Evolutionary conservation across 2,113 vertebrate genomes (phyloP).

Genomic region (Laticauda laticaudata): DNA sequence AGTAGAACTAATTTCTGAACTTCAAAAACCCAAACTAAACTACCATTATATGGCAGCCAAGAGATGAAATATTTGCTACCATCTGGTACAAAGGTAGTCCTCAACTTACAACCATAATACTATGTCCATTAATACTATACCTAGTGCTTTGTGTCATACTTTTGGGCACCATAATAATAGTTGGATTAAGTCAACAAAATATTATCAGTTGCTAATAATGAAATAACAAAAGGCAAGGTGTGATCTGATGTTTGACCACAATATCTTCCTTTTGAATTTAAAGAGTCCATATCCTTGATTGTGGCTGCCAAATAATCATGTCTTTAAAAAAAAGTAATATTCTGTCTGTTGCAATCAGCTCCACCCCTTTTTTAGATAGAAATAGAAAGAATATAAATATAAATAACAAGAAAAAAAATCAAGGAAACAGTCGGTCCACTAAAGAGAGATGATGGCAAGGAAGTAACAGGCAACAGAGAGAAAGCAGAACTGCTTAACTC

Average conservation of each 20-base stretch:
- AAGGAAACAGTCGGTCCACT: no score
- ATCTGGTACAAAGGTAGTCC: neutral
- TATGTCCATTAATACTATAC: neutral
- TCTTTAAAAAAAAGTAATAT: neutral
- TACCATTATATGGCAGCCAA: neutral
- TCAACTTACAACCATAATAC: neutral
- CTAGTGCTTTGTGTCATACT: neutral
- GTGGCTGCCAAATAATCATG: neutral
- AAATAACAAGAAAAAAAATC: no score
- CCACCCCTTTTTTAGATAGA: no score
- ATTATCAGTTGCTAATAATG: neutral
- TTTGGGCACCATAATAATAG: neutral
- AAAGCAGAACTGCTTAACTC: no score
- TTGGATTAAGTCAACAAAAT: neutral
- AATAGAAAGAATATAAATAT: no score
- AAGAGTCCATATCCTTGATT: neutral
- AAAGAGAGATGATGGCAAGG: no score
- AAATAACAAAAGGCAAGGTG: neutral
- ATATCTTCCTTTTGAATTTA: neutral
- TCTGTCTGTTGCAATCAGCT: neutral
- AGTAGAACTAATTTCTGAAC: neutral
- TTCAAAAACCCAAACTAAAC: neutral
- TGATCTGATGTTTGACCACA: neutral
- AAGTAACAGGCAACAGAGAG: no score
- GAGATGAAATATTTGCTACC: neutral